Conservation (phyloP, 2,797 vertebrate species). For the Hipposideros larvatus region DNA sequence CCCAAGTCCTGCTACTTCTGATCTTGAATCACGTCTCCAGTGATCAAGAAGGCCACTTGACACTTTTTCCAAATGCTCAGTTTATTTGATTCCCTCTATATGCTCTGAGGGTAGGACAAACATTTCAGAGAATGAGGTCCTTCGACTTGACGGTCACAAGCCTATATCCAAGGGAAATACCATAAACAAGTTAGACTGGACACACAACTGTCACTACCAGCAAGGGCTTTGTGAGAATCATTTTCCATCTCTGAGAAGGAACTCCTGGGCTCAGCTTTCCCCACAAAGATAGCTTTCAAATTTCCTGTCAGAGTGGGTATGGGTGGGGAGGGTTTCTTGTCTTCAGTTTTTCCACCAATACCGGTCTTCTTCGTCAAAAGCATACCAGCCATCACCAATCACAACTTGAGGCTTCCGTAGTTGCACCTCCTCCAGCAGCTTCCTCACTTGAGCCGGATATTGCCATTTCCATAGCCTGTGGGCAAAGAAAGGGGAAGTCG, state of each 20-base stretch:
- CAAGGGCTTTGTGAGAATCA: background rate
- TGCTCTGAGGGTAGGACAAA: background rate
- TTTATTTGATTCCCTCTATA: background rate
- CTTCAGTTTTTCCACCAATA: constrained; percentile 69
- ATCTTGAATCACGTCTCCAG: background rate
- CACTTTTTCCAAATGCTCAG: background rate
- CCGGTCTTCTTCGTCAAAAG: background rate
- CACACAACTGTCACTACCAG: background rate
- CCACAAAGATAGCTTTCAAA: fast-evolving
- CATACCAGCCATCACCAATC: background rate
- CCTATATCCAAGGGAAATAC: background rate
- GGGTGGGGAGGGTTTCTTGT: fast-evolving
- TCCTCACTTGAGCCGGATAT: background rate
- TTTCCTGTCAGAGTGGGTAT: fast-evolving
- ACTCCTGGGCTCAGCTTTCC: background rate
- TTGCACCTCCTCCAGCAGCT: background rate
- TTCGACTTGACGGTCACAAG: background rate
- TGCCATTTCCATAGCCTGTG: constrained; percentile 62
- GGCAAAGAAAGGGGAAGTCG: fast-evolving
- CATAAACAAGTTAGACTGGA: background rate
- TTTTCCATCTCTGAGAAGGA: background rate
- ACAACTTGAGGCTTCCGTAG: background rate
- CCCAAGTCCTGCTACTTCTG: too few relatives aligned
- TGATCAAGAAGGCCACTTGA: background rate
- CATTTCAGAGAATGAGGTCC: background rate